phyloP scores from a whole-genome alignment of 2,888 invertebrate genomes.

The Ennomos quercinarius region DNA sequence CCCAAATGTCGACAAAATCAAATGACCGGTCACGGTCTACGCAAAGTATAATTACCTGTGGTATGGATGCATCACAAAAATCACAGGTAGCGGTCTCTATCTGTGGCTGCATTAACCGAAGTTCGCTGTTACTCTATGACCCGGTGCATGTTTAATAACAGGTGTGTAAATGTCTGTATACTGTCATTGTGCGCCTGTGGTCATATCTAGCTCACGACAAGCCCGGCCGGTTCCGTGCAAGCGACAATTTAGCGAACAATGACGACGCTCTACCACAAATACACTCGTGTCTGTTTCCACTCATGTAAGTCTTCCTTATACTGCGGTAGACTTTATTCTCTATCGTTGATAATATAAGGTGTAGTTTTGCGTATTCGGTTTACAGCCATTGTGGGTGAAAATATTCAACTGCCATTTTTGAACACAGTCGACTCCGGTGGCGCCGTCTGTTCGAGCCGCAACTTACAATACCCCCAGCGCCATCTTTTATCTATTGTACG shows the following conservation, averaged over 20 bases:
- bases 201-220: conserved; percentile 82
- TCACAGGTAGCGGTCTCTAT: conserved; percentile 72
- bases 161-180: conserved; percentile 83
- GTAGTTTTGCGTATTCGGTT: conserved; percentile 44
- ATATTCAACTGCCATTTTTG: conserved; percentile 85
- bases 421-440: conserved; percentile 82
- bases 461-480: conserved; percentile 78
- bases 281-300: conserved; percentile 73
- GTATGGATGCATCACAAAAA: conserved; percentile 74
- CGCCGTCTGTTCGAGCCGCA: conserved; percentile 79
- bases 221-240: conserved; percentile 82
- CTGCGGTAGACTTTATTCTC: conserved; percentile 48
- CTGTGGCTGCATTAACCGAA: conserved; percentile 80
- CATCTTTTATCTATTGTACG: conserved; percentile 82
- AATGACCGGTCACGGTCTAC: no score
- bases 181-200: conserved; percentile 76
- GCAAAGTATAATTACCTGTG: conserved; percentile 22
- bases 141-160: conserved; percentile 82
- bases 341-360: conserved; percentile 47
- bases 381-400: conserved; percentile 69
- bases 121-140: conserved; percentile 71
- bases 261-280: conserved; percentile 82
- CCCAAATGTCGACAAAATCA: no score
- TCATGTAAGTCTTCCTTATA: conserved; percentile 68
- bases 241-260: conserved; percentile 85